Evolutionary conservation across 1,140 invertebrate species (phyloP).

Genomic region (Trigoniulus corallinus): DNA sequence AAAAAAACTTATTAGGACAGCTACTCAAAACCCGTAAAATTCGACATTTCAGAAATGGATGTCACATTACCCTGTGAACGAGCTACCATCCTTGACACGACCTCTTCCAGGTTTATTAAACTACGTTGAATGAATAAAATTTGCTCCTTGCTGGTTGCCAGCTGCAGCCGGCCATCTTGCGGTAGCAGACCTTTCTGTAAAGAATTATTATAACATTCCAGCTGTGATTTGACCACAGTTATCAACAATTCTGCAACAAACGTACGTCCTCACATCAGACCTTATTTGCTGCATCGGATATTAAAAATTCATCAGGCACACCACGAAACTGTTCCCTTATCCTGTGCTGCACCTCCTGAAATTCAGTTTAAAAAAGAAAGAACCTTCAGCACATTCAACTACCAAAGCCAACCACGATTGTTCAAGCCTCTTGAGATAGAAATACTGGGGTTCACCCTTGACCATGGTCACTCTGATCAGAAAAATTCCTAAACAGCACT

Average conservation of each 20-base stretch:
- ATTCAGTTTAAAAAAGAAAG: too few relatives aligned
- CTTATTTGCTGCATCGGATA: constrained; percentile 42
- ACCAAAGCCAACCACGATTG: too few relatives aligned
- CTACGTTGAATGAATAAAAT: constrained; percentile 36
- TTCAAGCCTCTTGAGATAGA: too few relatives aligned
- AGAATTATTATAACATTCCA: background rate
- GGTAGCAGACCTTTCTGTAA: constrained; percentile 34
- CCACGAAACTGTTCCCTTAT: constrained; percentile 43
- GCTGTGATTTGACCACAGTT: too few relatives aligned
- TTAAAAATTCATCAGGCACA: constrained; percentile 55
- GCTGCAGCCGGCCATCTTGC: constrained; percentile 40
- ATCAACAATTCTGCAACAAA: background rate
- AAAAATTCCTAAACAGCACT: too few relatives aligned
- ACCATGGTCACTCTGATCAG: too few relatives aligned
- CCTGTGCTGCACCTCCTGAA: constrained; percentile 40
- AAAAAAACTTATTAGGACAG: too few relatives aligned
- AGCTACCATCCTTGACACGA: constrained; percentile 37
- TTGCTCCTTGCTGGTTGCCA: constrained; percentile 40
- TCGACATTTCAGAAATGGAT: too few relatives aligned
- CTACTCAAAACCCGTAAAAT: too few relatives aligned
- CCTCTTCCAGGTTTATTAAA: constrained; percentile 37
- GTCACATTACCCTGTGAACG: constrained; percentile 38
- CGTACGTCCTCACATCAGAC: constrained; percentile 30
- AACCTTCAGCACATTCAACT: too few relatives aligned
- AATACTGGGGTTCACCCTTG: too few relatives aligned